Evolutionary conservation across 37 sponge, comb jelly and placozoan species (phyloP), one percentile per base, ranked within the genome.

Genomic region (Lycopodina hypogea): DNA sequence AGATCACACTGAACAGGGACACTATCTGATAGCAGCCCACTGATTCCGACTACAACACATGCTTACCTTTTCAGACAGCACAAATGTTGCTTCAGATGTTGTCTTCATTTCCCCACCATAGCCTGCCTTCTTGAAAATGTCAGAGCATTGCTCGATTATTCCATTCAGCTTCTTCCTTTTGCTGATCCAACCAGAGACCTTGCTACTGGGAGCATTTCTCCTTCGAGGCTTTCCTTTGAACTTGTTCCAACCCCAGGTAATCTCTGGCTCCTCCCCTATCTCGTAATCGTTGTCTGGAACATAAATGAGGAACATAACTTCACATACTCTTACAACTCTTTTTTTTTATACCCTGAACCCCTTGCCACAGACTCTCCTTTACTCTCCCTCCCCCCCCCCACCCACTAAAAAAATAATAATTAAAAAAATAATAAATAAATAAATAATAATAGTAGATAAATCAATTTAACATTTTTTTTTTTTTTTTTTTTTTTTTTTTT

Each of bases 261-360:
- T 26, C 30, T 77, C 77, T 29, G 72, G 61, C 64, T 85, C 79
- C 33, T 85, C 73, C 11, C 86, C 86, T 50, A 85, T 79, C 78
- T 85, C 86, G 64, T 36, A 78, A 45, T 64, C 41, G 48, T 85
- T 71, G 45, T 85, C 86, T 85, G 74, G 1, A 45, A 36, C 11
- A 32, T 18, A 21, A 40, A 23, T 68, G 29, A 73, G 41, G 66
- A 56, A 37, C 29, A 79, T n/a, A n/a, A n/a, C n/a, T n/a, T n/a
- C n/a, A n/a, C n/a, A n/a, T n/a, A n/a, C n/a, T n/a, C n/a, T n/a
- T n/a, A n/a, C n/a, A n/a, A n/a, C n/a, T n/a, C n/a, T n/a, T n/a
- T n/a, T n/a, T n/a, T n/a, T n/a, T n/a, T n/a, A n/a, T n/a, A n/a
- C n/a, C n/a, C n/a, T n/a, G n/a, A n/a, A n/a, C n/a, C n/a, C n/a